A percentile compares a stretch with the other conserved stretches of the same genome.
phyloP scores from a whole-genome alignment of 2,888 invertebrate genomes.

The Troides aeacus region DNA sequence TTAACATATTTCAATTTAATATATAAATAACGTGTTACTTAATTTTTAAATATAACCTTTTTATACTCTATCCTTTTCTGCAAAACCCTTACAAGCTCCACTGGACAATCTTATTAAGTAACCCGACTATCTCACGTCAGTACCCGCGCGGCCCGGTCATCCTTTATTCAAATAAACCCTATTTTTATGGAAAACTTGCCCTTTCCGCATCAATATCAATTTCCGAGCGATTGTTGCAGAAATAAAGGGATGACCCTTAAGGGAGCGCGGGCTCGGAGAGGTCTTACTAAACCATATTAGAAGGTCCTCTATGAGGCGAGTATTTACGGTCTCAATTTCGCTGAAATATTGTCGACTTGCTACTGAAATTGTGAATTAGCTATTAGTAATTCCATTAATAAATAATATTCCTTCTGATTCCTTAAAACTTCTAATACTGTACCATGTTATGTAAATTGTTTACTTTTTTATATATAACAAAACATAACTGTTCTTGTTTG shows the following conservation, averaged over 20 bases:
- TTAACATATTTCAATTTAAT: neutral
- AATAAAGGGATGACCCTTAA: slow-evolving; percentile 80
- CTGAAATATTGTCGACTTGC: slow-evolving; percentile 18
- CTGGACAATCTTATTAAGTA: slow-evolving; percentile 72
- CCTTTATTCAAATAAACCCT: slow-evolving; percentile 81
- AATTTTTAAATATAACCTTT: neutral
- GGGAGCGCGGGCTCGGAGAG: slow-evolving; percentile 61
- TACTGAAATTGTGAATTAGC: neutral
- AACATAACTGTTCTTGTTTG: too few relatives aligned
- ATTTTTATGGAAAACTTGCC: slow-evolving; percentile 80
- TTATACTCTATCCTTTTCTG: slow-evolving; percentile 49
- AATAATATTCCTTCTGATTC: too few relatives aligned
- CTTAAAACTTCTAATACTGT: too few relatives aligned
- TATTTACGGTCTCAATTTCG: slow-evolving; percentile 38
- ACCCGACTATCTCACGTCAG: slow-evolving; percentile 63
- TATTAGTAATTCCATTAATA: too few relatives aligned
- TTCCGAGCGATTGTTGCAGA: slow-evolving; percentile 79
- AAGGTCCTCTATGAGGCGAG: slow-evolving; percentile 60
- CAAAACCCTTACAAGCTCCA: slow-evolving; percentile 39
- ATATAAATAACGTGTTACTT: neutral
- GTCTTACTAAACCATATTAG: slow-evolving; percentile 73
- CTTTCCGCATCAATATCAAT: slow-evolving; percentile 80
- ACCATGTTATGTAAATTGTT: too few relatives aligned
- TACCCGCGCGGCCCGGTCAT: slow-evolving; percentile 65
- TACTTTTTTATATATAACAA: too few relatives aligned